Conservation (phyloP, 1,140 invertebrate genomes). For the Zaprionus taronus region DNA sequence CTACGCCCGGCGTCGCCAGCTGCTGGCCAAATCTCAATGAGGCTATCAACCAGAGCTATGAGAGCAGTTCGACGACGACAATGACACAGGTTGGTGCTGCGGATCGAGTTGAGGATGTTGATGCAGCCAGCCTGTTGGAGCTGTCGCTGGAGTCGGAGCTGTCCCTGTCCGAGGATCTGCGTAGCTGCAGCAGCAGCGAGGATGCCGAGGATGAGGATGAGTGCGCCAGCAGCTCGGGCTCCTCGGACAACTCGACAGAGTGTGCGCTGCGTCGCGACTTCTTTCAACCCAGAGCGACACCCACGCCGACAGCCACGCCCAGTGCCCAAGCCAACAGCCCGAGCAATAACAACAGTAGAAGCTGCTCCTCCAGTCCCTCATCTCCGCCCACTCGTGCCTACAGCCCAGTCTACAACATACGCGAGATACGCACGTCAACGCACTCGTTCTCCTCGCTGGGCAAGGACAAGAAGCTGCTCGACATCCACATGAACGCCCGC, state of each 20-base stretch:
- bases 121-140: conserved; percentile 68
- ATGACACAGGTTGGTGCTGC: not conserved
- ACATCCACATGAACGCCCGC: conserved; percentile 74
- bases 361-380: not conserved
- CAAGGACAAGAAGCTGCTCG: conserved; percentile 82
- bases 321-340: not conserved
- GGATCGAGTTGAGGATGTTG: conserved; percentile 46
- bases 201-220: conserved; percentile 72
- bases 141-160: conserved; percentile 72
- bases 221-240: conserved; percentile 71
- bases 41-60: conserved; percentile 57
- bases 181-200: conserved; percentile 72
- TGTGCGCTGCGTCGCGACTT: conserved; percentile 63
- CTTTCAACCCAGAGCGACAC: conserved; percentile 29
- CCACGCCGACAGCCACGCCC: conserved; percentile 9
- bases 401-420: conserved; percentile 83
- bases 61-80: conserved; percentile 8
- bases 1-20: conserved; percentile 85
- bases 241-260: conserved; percentile 76
- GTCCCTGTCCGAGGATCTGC: conserved; percentile 74
- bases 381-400: conserved; percentile 57
- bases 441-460: conserved; percentile 83
- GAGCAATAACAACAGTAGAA: not conserved
- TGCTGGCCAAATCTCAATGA: conserved; percentile 76
- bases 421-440: conserved; percentile 76